Percentiles rank a stretch among this genome's conserved stretches.
These are phyloP conservation scores for Calameuta idolon DNA, from an alignment of 2,888 invertebrate species.

Conservation along the genomic window DNA sequence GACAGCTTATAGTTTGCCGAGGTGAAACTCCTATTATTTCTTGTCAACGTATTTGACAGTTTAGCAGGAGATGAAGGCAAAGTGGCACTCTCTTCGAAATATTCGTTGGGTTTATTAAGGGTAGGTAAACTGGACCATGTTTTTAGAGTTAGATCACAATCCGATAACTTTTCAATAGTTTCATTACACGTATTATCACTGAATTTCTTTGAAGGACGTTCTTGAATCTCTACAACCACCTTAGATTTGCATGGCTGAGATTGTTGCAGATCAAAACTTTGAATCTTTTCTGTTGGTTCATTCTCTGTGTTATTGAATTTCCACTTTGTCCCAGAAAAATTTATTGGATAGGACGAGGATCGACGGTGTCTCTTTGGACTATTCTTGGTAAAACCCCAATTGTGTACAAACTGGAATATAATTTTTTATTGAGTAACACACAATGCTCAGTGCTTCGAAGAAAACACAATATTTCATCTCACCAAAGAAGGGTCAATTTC, in stretches of 20 bases:
- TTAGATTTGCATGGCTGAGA: background rate
- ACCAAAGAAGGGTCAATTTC: conserved; percentile 74
- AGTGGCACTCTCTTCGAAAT: conserved; percentile 26
- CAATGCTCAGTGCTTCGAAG: background rate
- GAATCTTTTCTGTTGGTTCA: background rate
- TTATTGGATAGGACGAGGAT: conserved; percentile 63
- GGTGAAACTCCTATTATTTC: background rate
- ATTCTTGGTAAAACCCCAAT: conserved; percentile 53
- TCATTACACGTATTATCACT: background rate
- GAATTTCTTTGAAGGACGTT: conserved; percentile 15
- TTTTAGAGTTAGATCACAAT: conserved; percentile 37
- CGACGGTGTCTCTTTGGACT: conserved; percentile 60
- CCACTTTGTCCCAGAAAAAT: conserved; percentile 40
- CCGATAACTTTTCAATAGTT: conserved; percentile 22
- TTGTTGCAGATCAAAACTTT: background rate
- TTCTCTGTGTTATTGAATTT: conserved; percentile 8
- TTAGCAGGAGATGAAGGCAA: conserved; percentile 23
- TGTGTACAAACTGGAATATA: conserved; percentile 51
- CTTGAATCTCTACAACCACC: conserved; percentile 23
- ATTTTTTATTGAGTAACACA: background rate
- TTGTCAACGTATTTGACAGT: background rate
- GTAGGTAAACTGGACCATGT: conserved; percentile 56
- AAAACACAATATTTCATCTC: conserved; percentile 30
- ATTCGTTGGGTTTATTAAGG: conserved; percentile 41
- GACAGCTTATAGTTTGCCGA: conserved; percentile 38